A percentile compares a stretch with the other conserved stretches of the same genome.
Evolutionary conservation across 2,888 invertebrate genomes (phyloP).

Genomic region (Muschampia plurimacula): DNA sequence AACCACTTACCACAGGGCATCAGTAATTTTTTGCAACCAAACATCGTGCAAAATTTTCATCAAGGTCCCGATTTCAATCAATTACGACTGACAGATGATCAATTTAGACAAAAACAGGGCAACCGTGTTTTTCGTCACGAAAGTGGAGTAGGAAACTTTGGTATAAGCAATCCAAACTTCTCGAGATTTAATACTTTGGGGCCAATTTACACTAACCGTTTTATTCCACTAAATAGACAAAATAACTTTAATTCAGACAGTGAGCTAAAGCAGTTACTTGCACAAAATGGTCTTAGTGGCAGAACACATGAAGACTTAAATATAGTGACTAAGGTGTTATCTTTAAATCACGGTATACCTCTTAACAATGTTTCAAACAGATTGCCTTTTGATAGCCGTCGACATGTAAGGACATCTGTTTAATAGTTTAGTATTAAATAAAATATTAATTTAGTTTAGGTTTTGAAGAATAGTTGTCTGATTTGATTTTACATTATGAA

Average conservation of each 20-base stretch:
- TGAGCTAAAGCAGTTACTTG: constrained; percentile 88
- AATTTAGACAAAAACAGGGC: constrained; percentile 66
- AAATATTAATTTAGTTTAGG: not conserved
- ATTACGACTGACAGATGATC: constrained; percentile 60
- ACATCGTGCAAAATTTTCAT: constrained; percentile 60
- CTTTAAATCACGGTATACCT: constrained; percentile 90
- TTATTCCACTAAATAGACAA: constrained; percentile 64
- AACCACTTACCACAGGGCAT: constrained; percentile 80
- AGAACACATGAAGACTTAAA: constrained; percentile 90
- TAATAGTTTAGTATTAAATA: constrained; percentile 30
- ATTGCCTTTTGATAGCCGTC: constrained; percentile 74
- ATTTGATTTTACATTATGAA: not conserved
- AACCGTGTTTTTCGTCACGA: constrained; percentile 85
- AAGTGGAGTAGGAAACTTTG: constrained; percentile 87
- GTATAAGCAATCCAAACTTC: constrained; percentile 77
- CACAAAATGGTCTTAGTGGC: constrained; percentile 88
- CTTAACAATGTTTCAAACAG: constrained; percentile 75
- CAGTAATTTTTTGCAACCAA: constrained; percentile 71
- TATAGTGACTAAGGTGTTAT: constrained; percentile 92
- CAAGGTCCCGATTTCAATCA: constrained; percentile 69
- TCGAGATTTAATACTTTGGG: constrained; percentile 72
- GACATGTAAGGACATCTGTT: constrained; percentile 60
- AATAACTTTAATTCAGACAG: constrained; percentile 75
- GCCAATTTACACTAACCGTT: constrained; percentile 62
- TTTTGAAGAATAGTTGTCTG: not conserved